Base-by-base conservation (phyloP, 2,797 vertebrate species). In the Spinibarbus caldwelli region DNA sequence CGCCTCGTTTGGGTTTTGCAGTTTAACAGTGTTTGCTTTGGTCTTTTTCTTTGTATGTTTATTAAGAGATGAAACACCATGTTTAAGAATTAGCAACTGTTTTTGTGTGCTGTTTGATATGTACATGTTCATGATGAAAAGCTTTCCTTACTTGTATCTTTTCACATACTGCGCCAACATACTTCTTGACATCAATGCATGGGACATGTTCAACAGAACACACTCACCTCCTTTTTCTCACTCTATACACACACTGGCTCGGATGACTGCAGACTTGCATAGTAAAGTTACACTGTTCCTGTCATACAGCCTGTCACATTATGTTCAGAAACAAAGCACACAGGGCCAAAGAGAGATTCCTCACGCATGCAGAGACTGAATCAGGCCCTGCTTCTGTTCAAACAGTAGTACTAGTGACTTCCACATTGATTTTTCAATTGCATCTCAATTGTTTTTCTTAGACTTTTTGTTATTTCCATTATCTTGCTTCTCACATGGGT, bases 1-100 rank as follows among this genome's bases (percentile, higher is more conserved):
- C 34, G 81, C 82, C 89, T 91, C 93, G 93, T 94, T 93, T 94
- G 94, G 89, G 89, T 92, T 87, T 83, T 92, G 91, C 93, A 93
- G 93, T 75, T 29, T 57, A 90, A 87, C 82, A 84, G 82, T 34
- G 38, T 71, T 71, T 59, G 26, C 29, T 59, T 82, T 82, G 19
- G 14, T 64, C 14, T 36, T 49, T 82, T 38, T 64, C 81, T 64
- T 64, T 11, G 23, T 19, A 36, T 26, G 31, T n/a, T 62, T 64
- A 83, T 83, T 36, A 49, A 72, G 14, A 49, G 43, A 64, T 66
- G 4, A 82, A 62, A 75, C 17, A 0, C 6, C 1, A 57, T 62
- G 17, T 43, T 73, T 62, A 73, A 47, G 52, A 62, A 62, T 64
- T 83, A 38, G 11, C 52, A 45, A 17, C 11, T 83, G 81, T 36